Evolutionary conservation across 2,797 vertebrate species (phyloP), one percentile per base, ranked within the genome.

Genomic region (Chelon labrosus): DNA sequence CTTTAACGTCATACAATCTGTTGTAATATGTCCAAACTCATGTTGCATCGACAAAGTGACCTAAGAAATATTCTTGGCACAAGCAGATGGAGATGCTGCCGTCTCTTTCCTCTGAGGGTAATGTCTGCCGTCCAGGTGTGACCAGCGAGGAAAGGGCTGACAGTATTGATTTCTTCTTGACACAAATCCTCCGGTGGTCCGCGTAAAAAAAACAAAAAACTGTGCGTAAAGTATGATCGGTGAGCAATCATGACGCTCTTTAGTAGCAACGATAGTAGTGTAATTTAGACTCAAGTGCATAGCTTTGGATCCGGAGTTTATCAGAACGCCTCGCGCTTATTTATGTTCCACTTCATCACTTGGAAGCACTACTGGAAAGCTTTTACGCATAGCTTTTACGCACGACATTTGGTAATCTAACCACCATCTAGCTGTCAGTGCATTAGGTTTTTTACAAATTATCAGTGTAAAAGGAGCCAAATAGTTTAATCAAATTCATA

Each of bases 161-260:
- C 58, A 7, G 41, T 2, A 31, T 20, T 63, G 31, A 46, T 72
- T 79, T 35, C 20, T 19, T 31, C 7, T 20, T 56, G 49, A 52
- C 37, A 55, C 51, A 68, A 64, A 66, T 47, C 46, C 25, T 44
- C 35, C 39, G 63, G 74, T 84, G 92, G 93, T 94, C 91, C 90
- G 83, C 90, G 92, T 63, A 67, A 76, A 42, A 93, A 31, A 31
- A 31, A 31, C 4, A 31, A 31, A 31, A 31, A 31, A 31, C 1
- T 93, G 92, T 85, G 89, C 42, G 8, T 50, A 14, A 52, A 67
- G 12, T 31, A 25, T 47, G 0, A 63, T 22, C 44, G 50, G 17
- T 61, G 17, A 41, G 22, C 44, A 25, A 17, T 37, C 11, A 64
- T 39, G 39, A 19, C 1, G 10, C 14, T 85, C 82, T 86, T 87